Percentiles rank a stretch among this genome's conserved stretches.
phyloP scores from a whole-genome alignment of 2,797 vertebrate species.

The Oreonectes daqikongensis region DNA sequence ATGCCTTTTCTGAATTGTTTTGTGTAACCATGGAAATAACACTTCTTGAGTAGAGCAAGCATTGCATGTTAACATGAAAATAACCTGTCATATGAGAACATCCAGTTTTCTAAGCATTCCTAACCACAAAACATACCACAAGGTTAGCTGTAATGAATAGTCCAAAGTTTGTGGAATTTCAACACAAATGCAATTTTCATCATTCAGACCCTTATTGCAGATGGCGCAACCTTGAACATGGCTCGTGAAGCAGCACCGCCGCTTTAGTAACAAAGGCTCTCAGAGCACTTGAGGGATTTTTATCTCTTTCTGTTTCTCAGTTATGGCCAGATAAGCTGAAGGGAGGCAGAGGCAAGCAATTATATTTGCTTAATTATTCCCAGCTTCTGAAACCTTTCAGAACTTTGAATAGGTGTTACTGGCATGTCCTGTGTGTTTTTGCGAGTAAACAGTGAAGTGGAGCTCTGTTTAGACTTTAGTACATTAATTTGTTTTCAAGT shows the following conservation, averaged over 20 bases:
- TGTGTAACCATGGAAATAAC: conserved; percentile 44
- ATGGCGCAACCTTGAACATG: conserved; percentile 37
- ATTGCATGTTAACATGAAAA: conserved; percentile 16
- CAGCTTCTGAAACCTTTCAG: conserved; percentile 2
- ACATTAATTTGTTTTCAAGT: neutral
- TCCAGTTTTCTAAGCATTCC: conserved; percentile 30
- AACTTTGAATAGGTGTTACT: conserved; percentile 10
- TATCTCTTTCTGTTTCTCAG: conserved; percentile 5
- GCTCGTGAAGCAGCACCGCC: neutral
- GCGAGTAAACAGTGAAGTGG: neutral
- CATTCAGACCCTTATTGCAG: conserved; percentile 23
- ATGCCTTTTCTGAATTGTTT: conserved; percentile 14
- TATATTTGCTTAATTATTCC: conserved; percentile 2
- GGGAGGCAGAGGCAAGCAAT: neutral
- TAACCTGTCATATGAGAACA: conserved; percentile 1
- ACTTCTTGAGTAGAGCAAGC: neutral
- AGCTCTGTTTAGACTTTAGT: neutral
- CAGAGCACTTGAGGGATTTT: conserved; percentile 19
- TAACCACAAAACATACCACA: conserved; percentile 23
- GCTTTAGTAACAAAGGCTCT: conserved; percentile 20
- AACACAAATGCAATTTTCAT: conserved; percentile 30
- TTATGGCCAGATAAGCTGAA: conserved; percentile 2
- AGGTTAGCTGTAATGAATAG: conserved; percentile 30
- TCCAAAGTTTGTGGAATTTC: conserved; percentile 31
- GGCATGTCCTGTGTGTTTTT: conserved; percentile 4